Evolutionary conservation across 2,888 invertebrate species (phyloP).

Genomic region (Malthinus seriepunctatus): DNA sequence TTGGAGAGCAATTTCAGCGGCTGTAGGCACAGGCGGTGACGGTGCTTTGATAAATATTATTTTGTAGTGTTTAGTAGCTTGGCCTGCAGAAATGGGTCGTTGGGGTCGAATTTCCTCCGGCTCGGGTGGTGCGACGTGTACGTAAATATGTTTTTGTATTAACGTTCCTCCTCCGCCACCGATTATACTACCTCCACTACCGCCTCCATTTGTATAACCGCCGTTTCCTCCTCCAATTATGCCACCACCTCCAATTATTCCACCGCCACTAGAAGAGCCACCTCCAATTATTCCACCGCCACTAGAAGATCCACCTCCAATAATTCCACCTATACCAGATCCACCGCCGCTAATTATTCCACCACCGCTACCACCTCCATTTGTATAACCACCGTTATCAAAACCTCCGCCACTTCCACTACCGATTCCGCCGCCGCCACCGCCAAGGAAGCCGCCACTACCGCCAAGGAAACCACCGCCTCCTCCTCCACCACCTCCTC

Average conservation of each 20-base stretch:
- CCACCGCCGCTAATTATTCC: constrained; percentile 43
- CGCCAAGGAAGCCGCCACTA: constrained; percentile 49
- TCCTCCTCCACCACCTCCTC: constrained; percentile 42
- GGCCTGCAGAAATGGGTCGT: constrained; percentile 67
- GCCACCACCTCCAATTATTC: constrained; percentile 31
- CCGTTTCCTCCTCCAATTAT: constrained; percentile 44
- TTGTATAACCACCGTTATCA: background rate
- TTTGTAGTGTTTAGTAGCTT: constrained; percentile 83
- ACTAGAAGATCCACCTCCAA: constrained; percentile 37
- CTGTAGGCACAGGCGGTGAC: constrained; percentile 75
- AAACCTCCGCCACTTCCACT: constrained; percentile 49
- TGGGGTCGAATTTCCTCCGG: constrained; percentile 67
- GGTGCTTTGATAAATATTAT: constrained; percentile 89
- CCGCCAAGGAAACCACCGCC: constrained; percentile 53
- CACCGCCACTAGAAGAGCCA: constrained; percentile 33
- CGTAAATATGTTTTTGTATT: constrained; percentile 84
- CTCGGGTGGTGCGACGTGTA: constrained; percentile 85
- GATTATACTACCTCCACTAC: constrained; percentile 14
- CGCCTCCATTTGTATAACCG: constrained; percentile 57
- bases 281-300: constrained; percentile 23
- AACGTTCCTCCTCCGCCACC: constrained; percentile 58
- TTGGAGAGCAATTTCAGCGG: constrained; percentile 76
- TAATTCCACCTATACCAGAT: constrained; percentile 43
- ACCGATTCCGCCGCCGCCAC: constrained; percentile 53
- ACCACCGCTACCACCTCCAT: constrained; percentile 36